Conservation (phyloP, 2,888 invertebrate genomes). For the Dynastes hyllus region DNA sequence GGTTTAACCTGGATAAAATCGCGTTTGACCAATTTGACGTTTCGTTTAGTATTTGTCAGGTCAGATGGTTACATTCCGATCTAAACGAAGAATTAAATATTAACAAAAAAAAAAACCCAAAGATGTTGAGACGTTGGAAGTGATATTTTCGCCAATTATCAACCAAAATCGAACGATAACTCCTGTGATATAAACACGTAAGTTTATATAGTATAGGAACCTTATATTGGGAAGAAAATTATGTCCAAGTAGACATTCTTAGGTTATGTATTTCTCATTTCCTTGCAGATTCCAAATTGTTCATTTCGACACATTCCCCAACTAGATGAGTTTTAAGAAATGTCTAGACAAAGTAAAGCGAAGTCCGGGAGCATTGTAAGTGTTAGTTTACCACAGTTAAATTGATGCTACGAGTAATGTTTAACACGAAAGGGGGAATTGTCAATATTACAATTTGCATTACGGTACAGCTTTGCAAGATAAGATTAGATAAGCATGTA, state of each 20-base stretch:
- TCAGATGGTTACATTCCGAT: slow-evolving; percentile 32
- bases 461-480: neutral
- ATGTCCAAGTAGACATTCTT: neutral
- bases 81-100: slow-evolving; percentile 35
- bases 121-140: slow-evolving; percentile 24
- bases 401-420: neutral
- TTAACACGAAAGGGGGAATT: neutral
- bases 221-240: neutral
- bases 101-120: slow-evolving; percentile 9
- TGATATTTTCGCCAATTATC: slow-evolving; percentile 2
- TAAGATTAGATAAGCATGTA: slow-evolving; percentile 34
- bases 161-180: neutral
- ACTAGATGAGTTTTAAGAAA: slow-evolving; percentile 64
- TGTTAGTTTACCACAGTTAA: slow-evolving; percentile 57
- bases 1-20: neutral
- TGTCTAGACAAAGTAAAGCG: slow-evolving; percentile 79
- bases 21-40: neutral
- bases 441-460: too few relatives aligned
- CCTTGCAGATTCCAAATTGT: slow-evolving; percentile 49
- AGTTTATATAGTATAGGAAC: neutral
- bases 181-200: slow-evolving; percentile 45
- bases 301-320: slow-evolving; percentile 29
- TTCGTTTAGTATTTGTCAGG: slow-evolving; percentile 10
- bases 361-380: slow-evolving; percentile 79
- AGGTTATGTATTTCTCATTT: slow-evolving; percentile 32